Base-by-base conservation (phyloP, 2,888 invertebrate genomes). In the Pasiphila rectangulata region DNA sequence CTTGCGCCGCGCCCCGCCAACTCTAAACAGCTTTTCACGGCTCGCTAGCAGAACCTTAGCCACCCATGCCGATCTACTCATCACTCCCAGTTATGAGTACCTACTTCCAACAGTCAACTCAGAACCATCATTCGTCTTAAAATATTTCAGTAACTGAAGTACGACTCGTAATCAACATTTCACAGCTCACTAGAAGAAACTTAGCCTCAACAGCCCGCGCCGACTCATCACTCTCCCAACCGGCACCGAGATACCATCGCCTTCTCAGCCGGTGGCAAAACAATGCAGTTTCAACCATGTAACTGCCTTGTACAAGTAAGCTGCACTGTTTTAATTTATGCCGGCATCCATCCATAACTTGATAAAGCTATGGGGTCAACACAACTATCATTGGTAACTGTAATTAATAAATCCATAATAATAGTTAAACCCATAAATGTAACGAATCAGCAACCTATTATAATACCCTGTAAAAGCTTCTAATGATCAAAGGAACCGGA, bases 21-120 rank as follows among this genome's bases (percentile, higher is more conserved):
- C 71, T 72, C 77, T 83, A 83, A 83, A 83, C 83, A 83, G 81
- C 54, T 75, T 78, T 80, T 80, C 82, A 72, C 76, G 76, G 76
- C 77, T 71, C 30, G 25, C 44, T 39, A 29, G 16, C 16, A 36
- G 37, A 20, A 17, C 30, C 29, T 17, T 21, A 21, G 7, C 21
- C 21, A 4, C 21, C 60, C 50, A 55, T 54, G 50, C 40, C 36
- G 25, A 42, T 51, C 56, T 50, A 41, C 37, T 56, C 39, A 46
- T 54, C 47, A 58, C 60, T 52, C 57, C 59, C 59, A 59, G 46
- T 52, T 50, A n/a, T n/a, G n/a, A n/a, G n/a, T n/a, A n/a, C n/a
- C 51, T 47, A 46, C 54, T 61, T 13, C 15, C 30, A 9, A 30
- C 30, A n/a, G n/a, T n/a, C n/a, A n/a, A n/a, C n/a, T n/a, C n/a